Evolutionary conservation across 2,113 vertebrate species (phyloP).

Genomic region (Cyprinodon variegatus): DNA sequence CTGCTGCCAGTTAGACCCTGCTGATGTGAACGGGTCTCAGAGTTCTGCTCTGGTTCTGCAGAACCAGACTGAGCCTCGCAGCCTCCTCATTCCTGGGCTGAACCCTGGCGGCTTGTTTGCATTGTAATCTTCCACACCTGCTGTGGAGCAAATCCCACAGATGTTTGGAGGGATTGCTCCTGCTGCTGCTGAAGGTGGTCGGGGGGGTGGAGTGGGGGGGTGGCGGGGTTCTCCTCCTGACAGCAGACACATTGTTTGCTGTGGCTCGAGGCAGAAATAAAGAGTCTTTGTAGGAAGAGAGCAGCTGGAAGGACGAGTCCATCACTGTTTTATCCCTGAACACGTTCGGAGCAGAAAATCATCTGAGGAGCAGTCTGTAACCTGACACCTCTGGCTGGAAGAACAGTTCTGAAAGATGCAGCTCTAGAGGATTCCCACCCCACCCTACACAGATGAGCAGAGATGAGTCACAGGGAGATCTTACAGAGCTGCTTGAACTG

Average conservation of each 20-base stretch:
- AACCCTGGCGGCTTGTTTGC: conserved; percentile 32
- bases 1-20: no score
- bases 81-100: conserved; percentile 27
- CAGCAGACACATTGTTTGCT: conserved; percentile 35
- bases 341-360: neutral
- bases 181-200: conserved; percentile 18
- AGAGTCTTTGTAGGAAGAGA: conserved; percentile 31
- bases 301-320: conserved; percentile 1
- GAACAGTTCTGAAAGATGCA: no score
- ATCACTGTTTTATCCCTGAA: neutral
- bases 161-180: conserved; percentile 26
- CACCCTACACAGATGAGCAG: no score
- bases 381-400: no score
- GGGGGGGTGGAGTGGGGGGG: no score
- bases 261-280: conserved; percentile 23
- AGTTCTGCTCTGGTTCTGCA: neutral
- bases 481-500: no score
- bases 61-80: neutral
- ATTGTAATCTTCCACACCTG: conserved; percentile 38
- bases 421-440: no score
- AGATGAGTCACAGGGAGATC: no score
- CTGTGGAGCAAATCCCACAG: conserved; percentile 17
- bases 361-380: no score
- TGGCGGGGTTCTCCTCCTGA: conserved; percentile 20
- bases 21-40: no score